Base-by-base conservation (phyloP, 2,113 vertebrate species). In the Larimichthys crocea region DNA sequence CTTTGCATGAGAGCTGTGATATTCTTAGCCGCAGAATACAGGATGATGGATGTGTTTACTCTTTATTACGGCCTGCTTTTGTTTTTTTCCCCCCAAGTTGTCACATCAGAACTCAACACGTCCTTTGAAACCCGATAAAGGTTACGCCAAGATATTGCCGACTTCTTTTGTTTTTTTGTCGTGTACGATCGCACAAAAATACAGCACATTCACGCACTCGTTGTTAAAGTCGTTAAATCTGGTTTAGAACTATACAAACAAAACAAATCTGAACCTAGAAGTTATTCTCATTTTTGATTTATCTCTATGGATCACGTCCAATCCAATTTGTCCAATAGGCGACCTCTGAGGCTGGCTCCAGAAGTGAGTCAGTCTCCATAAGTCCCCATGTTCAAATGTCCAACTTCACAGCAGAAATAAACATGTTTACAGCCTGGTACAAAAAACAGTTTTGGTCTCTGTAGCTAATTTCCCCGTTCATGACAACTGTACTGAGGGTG, bases 1-100 rank as follows among this genome's bases (percentile, higher is more conserved):
- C 72, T 83, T 75, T 59, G 29, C 50, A 76, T 59, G n/a, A 35
- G 44, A 74, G 72, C 22, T 44, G n/a, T 1, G 24, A 66, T 73
- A 44, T 61, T 62, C 26, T 82, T 70, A 48, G 72, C 29, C 11
- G 17, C 17, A 61, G 22, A 71, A 74, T 10, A 29, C 9, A 22
- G 57, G 12, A 26, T 16, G 61, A 35, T 22, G 49, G 61, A 2
- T 31, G 67, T 19, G n/a, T 26, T 76, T 74, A 65, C 49, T 10
- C 44, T 65, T 16, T 31, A 46, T 57, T 22, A 46, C 16, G 6
- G 49, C 16, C 46, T 15, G 62, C 44, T 24, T 50, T 59, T 20
- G 46, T 44, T 40, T 20, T 53, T 53, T 4, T 26, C 26, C 26
- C 48, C 46, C 40, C 5, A 44, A 44, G n/a, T 4, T 62, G 5